Evolutionary conservation across 2,797 vertebrate species (phyloP).

Genomic region (Iguana delicatissima): DNA sequence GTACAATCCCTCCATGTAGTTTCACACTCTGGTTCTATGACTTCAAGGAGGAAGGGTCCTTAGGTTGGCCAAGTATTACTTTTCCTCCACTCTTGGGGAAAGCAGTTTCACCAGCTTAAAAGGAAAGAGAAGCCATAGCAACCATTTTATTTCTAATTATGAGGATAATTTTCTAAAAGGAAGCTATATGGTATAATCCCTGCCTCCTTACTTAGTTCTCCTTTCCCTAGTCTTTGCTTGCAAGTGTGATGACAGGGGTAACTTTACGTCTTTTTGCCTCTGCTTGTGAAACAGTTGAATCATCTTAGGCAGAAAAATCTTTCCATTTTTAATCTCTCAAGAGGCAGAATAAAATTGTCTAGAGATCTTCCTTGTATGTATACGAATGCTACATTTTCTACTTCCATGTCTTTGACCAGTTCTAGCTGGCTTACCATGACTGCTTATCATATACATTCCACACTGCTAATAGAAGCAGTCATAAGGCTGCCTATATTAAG

Average conservation of each 20-base stretch:
- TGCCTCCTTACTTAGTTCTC: background rate
- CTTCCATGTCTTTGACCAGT: background rate
- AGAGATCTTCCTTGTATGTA: background rate
- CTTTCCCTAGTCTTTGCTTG: background rate
- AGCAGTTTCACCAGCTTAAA: background rate
- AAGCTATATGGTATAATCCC: background rate
- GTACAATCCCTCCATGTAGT: background rate
- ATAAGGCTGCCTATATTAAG: background rate
- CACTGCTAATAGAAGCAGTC: background rate
- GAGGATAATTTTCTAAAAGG: background rate
- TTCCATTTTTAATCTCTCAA: background rate
- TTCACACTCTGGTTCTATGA: background rate
- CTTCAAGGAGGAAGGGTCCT: background rate
- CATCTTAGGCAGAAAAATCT: background rate
- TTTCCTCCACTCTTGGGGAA: too few species aligned
- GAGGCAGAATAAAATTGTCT: background rate
- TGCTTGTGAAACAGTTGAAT: background rate
- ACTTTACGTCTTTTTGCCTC: background rate
- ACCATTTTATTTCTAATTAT: background rate
- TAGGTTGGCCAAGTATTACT: too few species aligned
- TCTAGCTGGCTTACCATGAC: background rate
- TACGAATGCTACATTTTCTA: background rate
- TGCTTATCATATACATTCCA: background rate
- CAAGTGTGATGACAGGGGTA: background rate
- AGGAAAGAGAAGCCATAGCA: background rate